Conservation (phyloP, 2,113 vertebrate genomes). For the Aldabrachelys gigantea region DNA sequence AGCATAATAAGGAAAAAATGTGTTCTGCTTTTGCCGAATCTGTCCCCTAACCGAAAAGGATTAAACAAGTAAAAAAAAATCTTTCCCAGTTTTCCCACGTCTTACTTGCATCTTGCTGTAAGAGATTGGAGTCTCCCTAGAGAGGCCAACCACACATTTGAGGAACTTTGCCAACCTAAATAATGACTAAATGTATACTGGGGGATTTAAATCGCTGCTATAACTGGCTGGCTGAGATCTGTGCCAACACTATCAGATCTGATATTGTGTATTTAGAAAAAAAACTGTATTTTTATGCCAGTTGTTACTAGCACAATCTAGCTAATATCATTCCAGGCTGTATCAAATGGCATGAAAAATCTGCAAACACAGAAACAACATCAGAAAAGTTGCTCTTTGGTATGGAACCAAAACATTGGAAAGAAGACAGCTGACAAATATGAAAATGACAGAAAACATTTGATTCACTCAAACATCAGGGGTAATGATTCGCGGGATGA, state of each 20-base stretch:
- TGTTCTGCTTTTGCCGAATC: accelerated
- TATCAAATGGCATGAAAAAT: neutral
- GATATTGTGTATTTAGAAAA: neutral
- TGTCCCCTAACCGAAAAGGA: neutral
- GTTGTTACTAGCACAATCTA: neutral
- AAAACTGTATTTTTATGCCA: neutral
- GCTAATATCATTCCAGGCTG: neutral
- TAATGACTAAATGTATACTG: neutral
- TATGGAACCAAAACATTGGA: neutral
- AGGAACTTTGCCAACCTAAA: neutral
- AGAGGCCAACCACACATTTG: neutral
- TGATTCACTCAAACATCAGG: neutral
- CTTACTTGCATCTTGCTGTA: neutral
- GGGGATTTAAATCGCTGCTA: neutral
- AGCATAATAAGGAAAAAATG: neutral
- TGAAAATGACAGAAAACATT: neutral
- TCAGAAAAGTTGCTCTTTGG: neutral
- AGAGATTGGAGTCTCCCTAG: neutral
- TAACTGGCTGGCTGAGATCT: neutral
- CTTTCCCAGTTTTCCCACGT: neutral
- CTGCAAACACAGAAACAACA: neutral
- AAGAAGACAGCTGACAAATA: conserved; percentile 4
- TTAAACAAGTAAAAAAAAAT: neutral
- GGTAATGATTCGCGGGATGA: neutral
- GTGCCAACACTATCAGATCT: neutral